These are phyloP conservation scores for Pinctada fucata DNA, from an alignment of 2,888 invertebrate genomes.

Conservation along the genomic window DNA sequence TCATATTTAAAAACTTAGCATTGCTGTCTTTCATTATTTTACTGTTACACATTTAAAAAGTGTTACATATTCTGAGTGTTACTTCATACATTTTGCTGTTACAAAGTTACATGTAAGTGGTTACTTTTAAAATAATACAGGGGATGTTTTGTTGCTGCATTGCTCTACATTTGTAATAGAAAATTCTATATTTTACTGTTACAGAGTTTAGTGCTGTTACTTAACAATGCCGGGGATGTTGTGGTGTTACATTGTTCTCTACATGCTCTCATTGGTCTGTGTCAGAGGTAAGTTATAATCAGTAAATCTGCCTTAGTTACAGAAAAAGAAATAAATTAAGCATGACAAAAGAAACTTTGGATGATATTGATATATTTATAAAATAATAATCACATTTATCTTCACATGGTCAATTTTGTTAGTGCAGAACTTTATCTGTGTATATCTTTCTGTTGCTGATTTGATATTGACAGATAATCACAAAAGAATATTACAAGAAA, in stretches of 20 bases:
- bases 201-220: constrained; percentile 65
- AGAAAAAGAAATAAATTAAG: background rate
- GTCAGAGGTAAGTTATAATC: constrained; percentile 67
- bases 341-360: background rate
- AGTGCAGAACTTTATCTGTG: too few relatives aligned
- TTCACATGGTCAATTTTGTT: too few relatives aligned
- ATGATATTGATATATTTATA: background rate
- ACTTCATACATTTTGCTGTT: too few relatives aligned
- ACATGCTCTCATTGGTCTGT: constrained; percentile 73
- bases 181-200: background rate
- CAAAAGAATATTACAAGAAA: too few relatives aligned
- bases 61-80: too few relatives aligned
- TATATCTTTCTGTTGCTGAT: too few relatives aligned
- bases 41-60: too few relatives aligned
- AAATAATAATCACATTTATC: too few relatives aligned
- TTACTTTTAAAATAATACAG: constrained; percentile 67
- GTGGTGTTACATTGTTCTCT: constrained; percentile 75
- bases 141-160: constrained; percentile 74
- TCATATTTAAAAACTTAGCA: too few relatives aligned
- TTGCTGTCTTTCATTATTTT: too few relatives aligned
- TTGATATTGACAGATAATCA: too few relatives aligned
- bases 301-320: background rate
- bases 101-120: too few relatives aligned
- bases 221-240: constrained; percentile 70
- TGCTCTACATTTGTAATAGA: constrained; percentile 47